Conservation (phyloP, 2,113 vertebrate genomes). For the Scartelaos histophorus region DNA sequence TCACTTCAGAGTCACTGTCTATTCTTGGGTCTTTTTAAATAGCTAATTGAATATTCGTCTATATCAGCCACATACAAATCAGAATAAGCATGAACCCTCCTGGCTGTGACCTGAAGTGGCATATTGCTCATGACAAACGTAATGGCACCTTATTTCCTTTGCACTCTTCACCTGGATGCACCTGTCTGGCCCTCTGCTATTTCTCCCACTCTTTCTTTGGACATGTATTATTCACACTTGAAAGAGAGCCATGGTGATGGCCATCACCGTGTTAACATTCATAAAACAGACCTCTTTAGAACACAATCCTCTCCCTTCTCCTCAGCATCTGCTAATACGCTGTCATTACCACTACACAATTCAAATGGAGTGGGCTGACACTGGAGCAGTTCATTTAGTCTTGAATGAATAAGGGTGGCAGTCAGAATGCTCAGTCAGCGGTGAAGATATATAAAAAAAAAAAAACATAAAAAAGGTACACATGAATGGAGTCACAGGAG, state of each 20-base stretch:
- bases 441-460: conserved; percentile 30
- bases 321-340: conserved; percentile 52
- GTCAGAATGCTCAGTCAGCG: conserved; percentile 20
- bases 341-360: conserved; percentile 57
- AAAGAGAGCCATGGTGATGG: conserved; percentile 60
- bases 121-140: conserved; percentile 64
- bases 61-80: not conserved
- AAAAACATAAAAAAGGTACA: conserved; percentile 9
- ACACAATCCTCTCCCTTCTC: conserved; percentile 36
- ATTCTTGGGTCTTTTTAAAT: not conserved
- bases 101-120: conserved; percentile 52
- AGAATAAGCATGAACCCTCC: conserved; percentile 18
- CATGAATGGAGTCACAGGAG: conserved; percentile 11
- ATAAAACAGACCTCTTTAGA: conserved; percentile 66
- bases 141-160: conserved; percentile 62
- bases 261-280: conserved; percentile 65
- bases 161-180: conserved; percentile 58
- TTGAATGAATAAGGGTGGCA: conserved; percentile 47
- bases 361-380: conserved; percentile 41
- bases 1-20: not conserved
- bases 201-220: conserved; percentile 27
- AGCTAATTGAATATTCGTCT: not conserved
- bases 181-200: conserved; percentile 56
- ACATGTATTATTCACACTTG: conserved; percentile 62
- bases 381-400: conserved; percentile 52